A percentile compares a stretch with the other conserved stretches of the same genome.
These are phyloP conservation scores for Salvelinus namaycush DNA, from an alignment of 2,113 vertebrate species.

Conservation along the genomic window DNA sequence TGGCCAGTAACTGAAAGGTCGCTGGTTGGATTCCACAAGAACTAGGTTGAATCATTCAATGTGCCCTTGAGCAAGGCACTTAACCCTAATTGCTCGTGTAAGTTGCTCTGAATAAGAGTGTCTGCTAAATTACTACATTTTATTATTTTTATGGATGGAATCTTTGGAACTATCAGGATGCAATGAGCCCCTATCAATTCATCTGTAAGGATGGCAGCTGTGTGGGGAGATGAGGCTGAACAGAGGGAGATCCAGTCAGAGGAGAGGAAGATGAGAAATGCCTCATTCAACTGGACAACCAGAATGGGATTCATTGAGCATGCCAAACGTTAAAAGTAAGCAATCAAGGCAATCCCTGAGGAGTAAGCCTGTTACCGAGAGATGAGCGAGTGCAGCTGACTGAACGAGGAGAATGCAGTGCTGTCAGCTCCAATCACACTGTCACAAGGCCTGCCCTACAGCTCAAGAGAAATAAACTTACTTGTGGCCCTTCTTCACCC, in stretches of 20 bases:
- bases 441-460: background rate
- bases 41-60: too few species aligned
- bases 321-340: conserved; percentile 11
- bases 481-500: background rate
- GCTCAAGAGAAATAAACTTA: background rate
- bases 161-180: too few species aligned
- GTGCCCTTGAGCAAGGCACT: too few species aligned
- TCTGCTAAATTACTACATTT: too few species aligned
- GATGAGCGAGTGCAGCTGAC: background rate
- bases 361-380: conserved; percentile 5
- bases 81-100: too few species aligned
- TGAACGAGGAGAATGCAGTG: background rate
- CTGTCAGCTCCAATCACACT: conserved; percentile 9
- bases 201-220: background rate
- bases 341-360: background rate
- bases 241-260: background rate
- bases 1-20: too few species aligned
- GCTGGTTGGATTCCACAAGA: too few species aligned
- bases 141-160: background rate
- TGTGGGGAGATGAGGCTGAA: background rate
- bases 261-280: background rate
- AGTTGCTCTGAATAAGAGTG: too few species aligned
- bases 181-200: background rate
- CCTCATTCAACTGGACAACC: conserved; percentile 9
- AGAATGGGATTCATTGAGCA: conserved; percentile 9